A percentile compares a stretch with the other conserved stretches of the same genome.
Conservation (phyloP, 2,888 invertebrate genomes). For the Heliconius charithonia region DNA sequence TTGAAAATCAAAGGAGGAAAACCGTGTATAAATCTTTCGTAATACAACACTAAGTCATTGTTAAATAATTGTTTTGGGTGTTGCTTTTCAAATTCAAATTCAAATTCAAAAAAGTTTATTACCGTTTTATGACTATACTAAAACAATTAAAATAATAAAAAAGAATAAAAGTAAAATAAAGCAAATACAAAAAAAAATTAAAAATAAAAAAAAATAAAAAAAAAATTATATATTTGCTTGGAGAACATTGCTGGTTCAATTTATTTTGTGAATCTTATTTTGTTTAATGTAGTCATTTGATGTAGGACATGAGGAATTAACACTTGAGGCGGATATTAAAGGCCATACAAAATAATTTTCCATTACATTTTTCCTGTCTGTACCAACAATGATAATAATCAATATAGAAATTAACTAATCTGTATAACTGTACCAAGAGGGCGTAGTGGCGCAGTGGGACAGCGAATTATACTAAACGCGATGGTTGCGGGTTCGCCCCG, state of each 20-base stretch:
- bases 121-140: too few species aligned
- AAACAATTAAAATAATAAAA: too few species aligned
- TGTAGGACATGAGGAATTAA: background rate
- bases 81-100: too few species aligned
- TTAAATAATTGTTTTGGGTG: slow-evolving; percentile 14
- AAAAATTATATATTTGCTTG: background rate
- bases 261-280: background rate
- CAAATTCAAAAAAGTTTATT: too few species aligned
- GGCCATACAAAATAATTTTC: background rate
- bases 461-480: background rate
- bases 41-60: background rate
- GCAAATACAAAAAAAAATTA: too few species aligned
- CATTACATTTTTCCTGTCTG: background rate
- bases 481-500: background rate
- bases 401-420: background rate
- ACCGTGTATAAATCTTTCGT: slow-evolving; percentile 6
- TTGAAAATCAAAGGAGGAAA: slow-evolving; percentile 22
- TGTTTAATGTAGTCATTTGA: background rate
- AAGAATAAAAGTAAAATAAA: too few species aligned
- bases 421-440: background rate
- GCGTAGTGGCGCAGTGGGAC: background rate
- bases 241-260: background rate
- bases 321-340: background rate
- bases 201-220: too few species aligned
- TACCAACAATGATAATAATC: too few species aligned